Percentiles rank a stretch among this genome's conserved stretches.
phyloP scores from a whole-genome alignment of 2,113 vertebrate genomes.

The Myrmecophaga tridactyla region DNA sequence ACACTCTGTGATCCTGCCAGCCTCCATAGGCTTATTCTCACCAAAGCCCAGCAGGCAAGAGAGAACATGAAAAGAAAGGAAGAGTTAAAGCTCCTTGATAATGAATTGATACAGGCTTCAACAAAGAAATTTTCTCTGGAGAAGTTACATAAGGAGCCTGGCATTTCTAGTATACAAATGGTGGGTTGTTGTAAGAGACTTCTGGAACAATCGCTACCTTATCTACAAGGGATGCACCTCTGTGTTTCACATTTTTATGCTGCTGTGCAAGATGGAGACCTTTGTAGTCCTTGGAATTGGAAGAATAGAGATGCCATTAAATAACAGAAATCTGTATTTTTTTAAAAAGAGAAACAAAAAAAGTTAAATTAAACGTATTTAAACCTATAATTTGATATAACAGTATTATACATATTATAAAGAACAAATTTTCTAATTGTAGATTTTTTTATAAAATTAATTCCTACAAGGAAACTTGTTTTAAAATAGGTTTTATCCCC shows the following conservation, averaged over 20 bases:
- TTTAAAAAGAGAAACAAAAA: constrained; percentile 66
- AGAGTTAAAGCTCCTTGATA: constrained; percentile 88
- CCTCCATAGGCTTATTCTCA: constrained; percentile 92
- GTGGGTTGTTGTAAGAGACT: constrained; percentile 90
- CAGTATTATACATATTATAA: constrained; percentile 52
- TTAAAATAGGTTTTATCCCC: neutral
- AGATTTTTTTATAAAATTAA: neutral
- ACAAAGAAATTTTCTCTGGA: constrained; percentile 85
- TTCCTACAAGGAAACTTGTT: constrained; percentile 40
- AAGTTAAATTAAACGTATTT: constrained; percentile 76
- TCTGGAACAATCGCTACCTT: constrained; percentile 84
- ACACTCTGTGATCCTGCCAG: constrained; percentile 84
- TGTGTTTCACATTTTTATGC: constrained; percentile 95
- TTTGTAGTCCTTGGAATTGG: constrained; percentile 98
- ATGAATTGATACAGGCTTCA: constrained; percentile 83
- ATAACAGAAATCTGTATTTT: constrained; percentile 66
- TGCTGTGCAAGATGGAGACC: constrained; percentile 95
- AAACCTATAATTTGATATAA: constrained; percentile 73
- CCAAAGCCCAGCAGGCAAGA: constrained; percentile 90
- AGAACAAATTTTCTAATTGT: constrained; percentile 60
- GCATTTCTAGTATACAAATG: constrained; percentile 93
- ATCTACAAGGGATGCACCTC: constrained; percentile 89
- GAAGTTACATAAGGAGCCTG: constrained; percentile 92
- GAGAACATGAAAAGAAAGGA: constrained; percentile 84
- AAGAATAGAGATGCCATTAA: constrained; percentile 83